Percentiles rank a stretch among this genome's conserved stretches.
Evolutionary conservation across 2,113 vertebrate species (phyloP).

Genomic region (Tetrax tetrax): DNA sequence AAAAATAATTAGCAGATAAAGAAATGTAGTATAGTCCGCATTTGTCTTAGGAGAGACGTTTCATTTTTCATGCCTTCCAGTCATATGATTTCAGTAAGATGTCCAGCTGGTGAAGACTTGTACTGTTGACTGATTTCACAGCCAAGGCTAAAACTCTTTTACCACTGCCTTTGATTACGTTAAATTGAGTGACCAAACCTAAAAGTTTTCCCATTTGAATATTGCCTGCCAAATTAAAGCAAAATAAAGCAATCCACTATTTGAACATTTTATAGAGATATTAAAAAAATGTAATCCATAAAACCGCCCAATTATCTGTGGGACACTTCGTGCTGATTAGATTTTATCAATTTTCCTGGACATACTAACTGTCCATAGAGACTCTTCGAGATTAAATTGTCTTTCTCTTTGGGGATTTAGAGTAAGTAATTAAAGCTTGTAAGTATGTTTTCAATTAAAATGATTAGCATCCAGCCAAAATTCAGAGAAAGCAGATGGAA

Average conservation of each 20-base stretch:
- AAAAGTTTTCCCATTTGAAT: background rate
- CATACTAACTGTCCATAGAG: background rate
- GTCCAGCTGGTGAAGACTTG: background rate
- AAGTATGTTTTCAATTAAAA: conserved; percentile 18
- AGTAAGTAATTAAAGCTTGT: conserved; percentile 5
- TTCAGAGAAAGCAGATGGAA: background rate
- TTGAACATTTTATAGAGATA: background rate
- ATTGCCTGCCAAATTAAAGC: background rate
- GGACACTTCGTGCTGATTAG: background rate
- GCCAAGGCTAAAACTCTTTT: background rate
- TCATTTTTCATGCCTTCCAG: background rate
- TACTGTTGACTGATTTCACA: background rate
- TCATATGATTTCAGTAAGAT: background rate
- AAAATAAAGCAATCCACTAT: background rate
- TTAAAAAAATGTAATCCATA: background rate
- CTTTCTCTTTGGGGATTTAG: background rate
- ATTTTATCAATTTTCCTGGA: conserved; percentile 1
- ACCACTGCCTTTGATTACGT: background rate
- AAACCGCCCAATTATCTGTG: background rate
- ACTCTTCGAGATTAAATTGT: background rate
- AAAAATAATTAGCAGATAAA: background rate
- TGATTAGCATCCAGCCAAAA: background rate
- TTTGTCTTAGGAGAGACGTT: background rate
- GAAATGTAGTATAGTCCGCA: background rate
- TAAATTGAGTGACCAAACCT: background rate